Evolutionary conservation across 2,113 vertebrate genomes (phyloP).

Genomic region (Crypturellus undulatus): DNA sequence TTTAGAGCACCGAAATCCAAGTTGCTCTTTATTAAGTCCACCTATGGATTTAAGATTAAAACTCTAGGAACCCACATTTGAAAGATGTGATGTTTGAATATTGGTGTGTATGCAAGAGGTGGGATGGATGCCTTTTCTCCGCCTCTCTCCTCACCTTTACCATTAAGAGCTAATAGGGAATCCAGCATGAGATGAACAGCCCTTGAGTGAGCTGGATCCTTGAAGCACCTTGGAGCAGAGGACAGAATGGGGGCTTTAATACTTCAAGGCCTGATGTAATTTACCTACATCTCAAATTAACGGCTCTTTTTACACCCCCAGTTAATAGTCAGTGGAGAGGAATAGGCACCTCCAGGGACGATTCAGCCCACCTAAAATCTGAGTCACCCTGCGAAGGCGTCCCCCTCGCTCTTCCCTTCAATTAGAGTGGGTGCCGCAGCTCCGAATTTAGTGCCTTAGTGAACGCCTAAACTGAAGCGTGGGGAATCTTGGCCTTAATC

Average conservation of each 20-base stretch:
- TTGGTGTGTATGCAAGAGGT: background rate
- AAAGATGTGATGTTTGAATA: background rate
- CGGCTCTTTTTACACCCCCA: background rate
- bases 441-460: background rate
- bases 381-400: constrained; percentile 22
- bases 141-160: background rate
- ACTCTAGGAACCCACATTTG: background rate
- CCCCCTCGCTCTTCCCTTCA: background rate
- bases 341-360: background rate
- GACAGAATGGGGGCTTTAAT: background rate
- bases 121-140: background rate
- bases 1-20: background rate
- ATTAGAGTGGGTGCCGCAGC: background rate
- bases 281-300: background rate
- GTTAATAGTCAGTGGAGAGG: background rate
- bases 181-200: background rate
- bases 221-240: background rate
- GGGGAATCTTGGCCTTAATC: background rate
- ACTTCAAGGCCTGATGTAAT: background rate
- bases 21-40: background rate
- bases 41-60: background rate
- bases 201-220: background rate
- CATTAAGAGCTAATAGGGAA: background rate
- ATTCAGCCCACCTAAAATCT: constrained; percentile 2
- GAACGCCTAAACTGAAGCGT: background rate